Conservation (phyloP, 2,888 invertebrate genomes). For the Baccha elongata region DNA sequence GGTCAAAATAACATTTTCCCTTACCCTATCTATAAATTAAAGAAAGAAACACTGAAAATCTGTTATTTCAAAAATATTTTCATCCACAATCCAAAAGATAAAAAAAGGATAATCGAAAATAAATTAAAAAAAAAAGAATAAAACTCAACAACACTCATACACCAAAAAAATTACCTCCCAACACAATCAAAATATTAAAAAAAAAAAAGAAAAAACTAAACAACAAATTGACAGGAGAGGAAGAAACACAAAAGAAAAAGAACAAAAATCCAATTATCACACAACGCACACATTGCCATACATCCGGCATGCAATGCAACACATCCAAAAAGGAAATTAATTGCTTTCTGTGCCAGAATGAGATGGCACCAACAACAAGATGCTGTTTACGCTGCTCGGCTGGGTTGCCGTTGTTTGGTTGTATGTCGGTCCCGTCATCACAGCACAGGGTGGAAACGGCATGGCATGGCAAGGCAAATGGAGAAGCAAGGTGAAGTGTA, state of each 20-base stretch:
- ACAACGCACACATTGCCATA: constrained; percentile 71
- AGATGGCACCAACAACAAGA: constrained; percentile 71
- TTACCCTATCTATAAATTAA: background rate
- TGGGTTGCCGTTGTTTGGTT: constrained; percentile 25
- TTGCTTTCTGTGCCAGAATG: constrained; percentile 71
- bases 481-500: constrained; percentile 1
- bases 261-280: constrained; percentile 74
- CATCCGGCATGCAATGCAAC: constrained; percentile 73
- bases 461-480: background rate
- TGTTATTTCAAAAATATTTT: background rate
- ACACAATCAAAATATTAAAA: constrained; percentile 45
- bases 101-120: constrained; percentile 6
- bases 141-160: constrained; percentile 51
- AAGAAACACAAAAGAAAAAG: constrained; percentile 63
- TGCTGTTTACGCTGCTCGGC: constrained; percentile 52
- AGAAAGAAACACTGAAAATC: constrained; percentile 13
- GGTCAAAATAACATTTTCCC: constrained; percentile 46
- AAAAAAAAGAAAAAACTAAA: constrained; percentile 19
- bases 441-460: background rate
- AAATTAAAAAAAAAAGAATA: constrained; percentile 16
- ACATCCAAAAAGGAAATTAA: constrained; percentile 72
- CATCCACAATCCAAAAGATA: background rate
- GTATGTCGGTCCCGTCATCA: constrained; percentile 16
- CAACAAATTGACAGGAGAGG: constrained; percentile 60
- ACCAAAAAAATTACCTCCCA: constrained; percentile 21